phyloP scores from a whole-genome alignment of 1,140 invertebrate genomes.

The Portunus trituberculatus region DNA sequence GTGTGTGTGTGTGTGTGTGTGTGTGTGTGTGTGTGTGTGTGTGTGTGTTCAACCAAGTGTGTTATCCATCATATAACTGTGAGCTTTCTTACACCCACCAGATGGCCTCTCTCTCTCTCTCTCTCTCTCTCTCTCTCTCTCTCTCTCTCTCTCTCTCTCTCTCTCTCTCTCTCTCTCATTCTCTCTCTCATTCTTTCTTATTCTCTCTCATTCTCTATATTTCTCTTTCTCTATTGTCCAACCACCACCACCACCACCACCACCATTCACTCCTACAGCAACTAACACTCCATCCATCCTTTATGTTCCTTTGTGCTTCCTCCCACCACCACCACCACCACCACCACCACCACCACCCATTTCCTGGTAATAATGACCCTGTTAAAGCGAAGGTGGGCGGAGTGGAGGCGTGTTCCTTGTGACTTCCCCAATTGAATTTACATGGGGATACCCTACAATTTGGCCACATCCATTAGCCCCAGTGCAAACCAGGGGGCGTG shows the following conservation, averaged over 20 bases:
- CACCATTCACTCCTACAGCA: too few relatives aligned
- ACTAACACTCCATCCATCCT: not conserved
- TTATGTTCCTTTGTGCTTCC: too few relatives aligned
- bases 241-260: not conserved
- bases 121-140: not conserved
- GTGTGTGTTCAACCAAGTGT: too few relatives aligned
- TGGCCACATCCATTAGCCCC: constrained; percentile 60
- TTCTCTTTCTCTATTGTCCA: not conserved
- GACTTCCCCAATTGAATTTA: constrained; percentile 72
- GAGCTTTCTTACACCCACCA: not conserved
- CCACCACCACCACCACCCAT: not conserved
- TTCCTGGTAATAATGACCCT: constrained; percentile 67
- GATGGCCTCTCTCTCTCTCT: constrained; percentile 1
- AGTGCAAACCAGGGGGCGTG: constrained; percentile 68
- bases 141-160: constrained; percentile 35
- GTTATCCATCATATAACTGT: not conserved
- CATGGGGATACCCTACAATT: constrained; percentile 63
- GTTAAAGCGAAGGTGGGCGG: constrained; percentile 56
- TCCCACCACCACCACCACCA: not conserved
- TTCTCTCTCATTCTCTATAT: not conserved
- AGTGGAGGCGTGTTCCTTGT: constrained; percentile 43
- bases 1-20: too few relatives aligned
- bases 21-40: too few relatives aligned
- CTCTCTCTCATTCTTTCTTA: constrained; percentile 4
- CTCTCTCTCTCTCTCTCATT: too few relatives aligned